Conservation (phyloP, 2,888 invertebrate species). For the Esperia sulphurella region DNA sequence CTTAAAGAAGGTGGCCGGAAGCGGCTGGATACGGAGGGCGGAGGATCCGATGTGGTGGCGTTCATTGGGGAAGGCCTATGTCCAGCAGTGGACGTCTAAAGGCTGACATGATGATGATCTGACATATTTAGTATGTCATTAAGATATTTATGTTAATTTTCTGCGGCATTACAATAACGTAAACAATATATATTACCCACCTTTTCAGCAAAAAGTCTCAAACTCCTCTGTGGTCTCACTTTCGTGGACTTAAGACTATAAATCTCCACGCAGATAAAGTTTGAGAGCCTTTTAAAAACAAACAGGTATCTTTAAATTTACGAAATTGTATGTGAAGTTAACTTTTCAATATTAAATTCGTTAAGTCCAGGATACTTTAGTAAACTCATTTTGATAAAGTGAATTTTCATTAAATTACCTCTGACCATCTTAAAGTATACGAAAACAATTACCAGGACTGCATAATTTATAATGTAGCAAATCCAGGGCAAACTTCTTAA, state of each 20-base stretch:
- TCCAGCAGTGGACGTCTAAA: too few relatives aligned
- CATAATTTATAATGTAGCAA: conserved; percentile 35
- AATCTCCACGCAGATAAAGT: background rate
- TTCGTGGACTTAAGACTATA: background rate
- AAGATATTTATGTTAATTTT: too few relatives aligned
- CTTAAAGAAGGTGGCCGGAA: too few relatives aligned
- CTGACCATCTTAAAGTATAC: conserved; percentile 21
- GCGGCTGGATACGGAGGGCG: too few relatives aligned
- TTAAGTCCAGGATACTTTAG: background rate
- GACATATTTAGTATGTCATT: too few relatives aligned
- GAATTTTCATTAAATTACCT: conserved; percentile 23
- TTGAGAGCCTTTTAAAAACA: background rate
- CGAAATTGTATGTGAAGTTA: background rate
- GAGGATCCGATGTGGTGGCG: too few relatives aligned
- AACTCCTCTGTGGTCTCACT: background rate
- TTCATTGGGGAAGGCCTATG: too few relatives aligned
- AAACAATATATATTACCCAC: too few relatives aligned
- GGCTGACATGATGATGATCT: too few relatives aligned
- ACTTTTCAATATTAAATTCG: conserved; percentile 1
- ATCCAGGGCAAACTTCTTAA: conserved; percentile 35
- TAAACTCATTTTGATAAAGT: conserved; percentile 5
- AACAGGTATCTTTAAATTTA: background rate
- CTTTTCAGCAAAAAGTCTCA: background rate
- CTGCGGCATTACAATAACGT: too few relatives aligned
- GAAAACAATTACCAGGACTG: conserved; percentile 32